A percentile compares a stretch with the other conserved stretches of the same genome.
Evolutionary conservation across 2,888 invertebrate species (phyloP).

Genomic region (Drosophila setosimentum): DNA sequence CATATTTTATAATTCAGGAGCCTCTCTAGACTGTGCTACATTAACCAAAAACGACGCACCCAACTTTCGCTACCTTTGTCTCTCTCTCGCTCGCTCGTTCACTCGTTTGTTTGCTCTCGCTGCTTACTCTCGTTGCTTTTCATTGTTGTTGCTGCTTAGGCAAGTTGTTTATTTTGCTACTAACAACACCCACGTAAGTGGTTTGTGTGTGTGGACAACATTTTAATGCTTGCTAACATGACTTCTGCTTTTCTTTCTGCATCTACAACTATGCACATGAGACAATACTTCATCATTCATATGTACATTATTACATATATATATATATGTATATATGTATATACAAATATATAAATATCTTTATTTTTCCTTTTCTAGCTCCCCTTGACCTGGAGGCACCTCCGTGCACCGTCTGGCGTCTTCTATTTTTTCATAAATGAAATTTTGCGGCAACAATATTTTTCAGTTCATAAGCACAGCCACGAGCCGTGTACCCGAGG

Average conservation of each 20-base stretch:
- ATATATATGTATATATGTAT: background rate
- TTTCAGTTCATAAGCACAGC: conserved; percentile 60
- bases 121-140: conserved; percentile 26
- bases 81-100: background rate
- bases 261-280: conserved; percentile 66
- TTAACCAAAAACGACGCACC: conserved; percentile 23
- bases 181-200: conserved; percentile 42
- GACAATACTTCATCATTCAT: conserved; percentile 61
- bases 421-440: conserved; percentile 65
- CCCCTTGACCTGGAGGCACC: conserved; percentile 18
- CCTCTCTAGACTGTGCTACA: conserved; percentile 4
- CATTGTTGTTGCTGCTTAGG: conserved; percentile 32
- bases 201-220: no score
- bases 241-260: conserved; percentile 36
- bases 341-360: background rate
- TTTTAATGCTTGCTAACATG: conserved; percentile 50
- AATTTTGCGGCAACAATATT: conserved; percentile 74
- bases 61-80: background rate
- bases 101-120: conserved; percentile 8
- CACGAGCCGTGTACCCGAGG: conserved; percentile 28
- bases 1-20: conserved; percentile 26
- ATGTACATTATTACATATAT: conserved; percentile 37
- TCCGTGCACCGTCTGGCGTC: conserved; percentile 29
- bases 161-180: conserved; percentile 74
- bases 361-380: conserved; percentile 1